Evolutionary conservation across 2,888 invertebrate species (phyloP).

Genomic region (Glaucopsyche alexis): DNA sequence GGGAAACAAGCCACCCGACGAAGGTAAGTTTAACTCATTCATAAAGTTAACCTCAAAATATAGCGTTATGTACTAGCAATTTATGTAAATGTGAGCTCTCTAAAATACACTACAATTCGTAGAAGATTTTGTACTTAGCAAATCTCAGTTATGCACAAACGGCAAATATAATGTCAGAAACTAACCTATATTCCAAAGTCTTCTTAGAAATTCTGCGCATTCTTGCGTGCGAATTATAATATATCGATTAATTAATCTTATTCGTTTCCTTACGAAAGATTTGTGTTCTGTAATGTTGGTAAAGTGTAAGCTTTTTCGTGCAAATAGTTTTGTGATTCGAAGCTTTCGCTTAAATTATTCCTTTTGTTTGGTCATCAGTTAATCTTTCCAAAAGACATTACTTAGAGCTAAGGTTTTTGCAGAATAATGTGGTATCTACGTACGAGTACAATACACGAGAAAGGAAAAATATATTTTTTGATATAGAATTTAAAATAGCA

Average conservation of each 20-base stretch:
- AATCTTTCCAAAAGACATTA: too few relatives aligned
- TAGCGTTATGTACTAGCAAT: background rate
- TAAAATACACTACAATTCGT: background rate
- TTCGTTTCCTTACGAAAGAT: background rate
- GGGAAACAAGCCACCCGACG: constrained; percentile 72
- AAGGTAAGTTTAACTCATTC: constrained; percentile 58
- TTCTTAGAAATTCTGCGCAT: constrained; percentile 14
- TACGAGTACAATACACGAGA: too few relatives aligned
- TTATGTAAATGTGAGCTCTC: background rate
- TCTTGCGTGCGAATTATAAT: constrained; percentile 15
- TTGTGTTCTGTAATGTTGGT: background rate
- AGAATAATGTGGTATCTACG: too few relatives aligned
- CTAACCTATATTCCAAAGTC: constrained; percentile 10
- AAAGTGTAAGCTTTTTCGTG: too few relatives aligned
- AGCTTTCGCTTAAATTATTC: too few relatives aligned
- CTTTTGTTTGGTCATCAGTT: too few relatives aligned
- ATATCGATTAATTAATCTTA: constrained; percentile 21
- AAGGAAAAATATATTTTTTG: too few relatives aligned
- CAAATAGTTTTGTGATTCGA: too few relatives aligned
- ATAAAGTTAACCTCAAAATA: constrained; percentile 42
- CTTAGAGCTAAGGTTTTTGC: too few relatives aligned
- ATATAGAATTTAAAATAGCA: too few relatives aligned
- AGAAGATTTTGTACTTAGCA: background rate
- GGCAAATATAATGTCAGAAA: background rate
- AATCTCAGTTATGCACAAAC: background rate